Base-by-base conservation (phyloP, 2,797 vertebrate species). In the Scomberomorus guttatus region DNA sequence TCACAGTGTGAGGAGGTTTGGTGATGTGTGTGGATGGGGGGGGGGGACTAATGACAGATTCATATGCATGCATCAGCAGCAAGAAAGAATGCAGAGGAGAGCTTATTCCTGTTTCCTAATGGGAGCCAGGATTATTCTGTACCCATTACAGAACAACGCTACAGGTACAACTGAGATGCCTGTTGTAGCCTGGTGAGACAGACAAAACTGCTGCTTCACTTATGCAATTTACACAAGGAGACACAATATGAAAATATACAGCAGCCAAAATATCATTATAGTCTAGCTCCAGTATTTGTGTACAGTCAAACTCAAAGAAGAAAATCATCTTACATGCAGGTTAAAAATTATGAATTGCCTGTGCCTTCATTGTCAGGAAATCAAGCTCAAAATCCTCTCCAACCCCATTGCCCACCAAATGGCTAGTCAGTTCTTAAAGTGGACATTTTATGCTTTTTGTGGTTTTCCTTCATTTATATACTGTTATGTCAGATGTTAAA, bases 11-110 rank as follows among this genome's bases (percentile, higher is more conserved):
- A 72, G 76, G 77, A 77, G 72, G 77, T 71, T 78, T 60, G 51
- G 76, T 61, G 39, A 20, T 63, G 46, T 69, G 70, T 44, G 64
- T 34, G 20, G 13, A 32, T 44, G 52, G 42, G 34, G 24, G 52
- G 42, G 71, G 60, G 57, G 72, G 52, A 3, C 72, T 87, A 83
- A 82, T 86, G 81, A 83, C 73, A 52, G 72, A 78, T 78, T 85
- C 69, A 80, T 66, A 87, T 82, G 64, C 70, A 85, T 54, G 77
- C 63, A 60, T 84, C 73, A 82, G 63, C 48, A 59, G 61, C 18
- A 12, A 59, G 20, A 17, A 54, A 61, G 37, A 27, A 39, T 27
- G n/a, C 75, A 63, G 44, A 65, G 27, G 67, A 58, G 29, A 39
- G 42, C 4, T 55, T 67, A 44, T 66, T 62, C 12, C 0, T 68